Evolutionary conservation across 2,113 vertebrate genomes (phyloP).

Genomic region (Onychorhynchus coronatus): DNA sequence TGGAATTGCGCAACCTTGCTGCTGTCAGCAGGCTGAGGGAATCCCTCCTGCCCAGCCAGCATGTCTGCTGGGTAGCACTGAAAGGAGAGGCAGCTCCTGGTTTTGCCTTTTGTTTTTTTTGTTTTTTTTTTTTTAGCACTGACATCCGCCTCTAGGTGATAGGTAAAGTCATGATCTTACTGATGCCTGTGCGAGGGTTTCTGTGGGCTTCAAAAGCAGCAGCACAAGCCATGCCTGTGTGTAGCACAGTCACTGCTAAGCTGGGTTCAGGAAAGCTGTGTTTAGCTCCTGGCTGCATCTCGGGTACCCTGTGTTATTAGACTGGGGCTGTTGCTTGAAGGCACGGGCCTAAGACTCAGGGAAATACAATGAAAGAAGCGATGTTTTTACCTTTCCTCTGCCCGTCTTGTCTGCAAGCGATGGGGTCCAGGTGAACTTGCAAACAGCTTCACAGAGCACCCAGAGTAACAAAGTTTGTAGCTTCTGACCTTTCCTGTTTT

Average conservation of each 20-base stretch:
- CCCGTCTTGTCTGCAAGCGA: neutral
- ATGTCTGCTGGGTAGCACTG: neutral
- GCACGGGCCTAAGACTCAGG: neutral
- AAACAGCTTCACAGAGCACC: fast-evolving
- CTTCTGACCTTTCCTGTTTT: neutral
- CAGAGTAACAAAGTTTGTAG: neutral
- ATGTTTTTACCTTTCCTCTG: neutral
- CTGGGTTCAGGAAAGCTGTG: neutral
- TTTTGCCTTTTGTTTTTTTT: neutral
- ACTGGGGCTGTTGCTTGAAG: neutral
- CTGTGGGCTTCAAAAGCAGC: neutral
- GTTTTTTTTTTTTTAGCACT: neutral
- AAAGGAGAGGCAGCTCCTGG: neutral
- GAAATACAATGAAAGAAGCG: neutral
- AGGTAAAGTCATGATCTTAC: neutral
- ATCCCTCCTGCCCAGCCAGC: neutral
- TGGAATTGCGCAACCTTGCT: neutral
- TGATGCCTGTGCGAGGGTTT: neutral
- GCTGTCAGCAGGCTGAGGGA: neutral
- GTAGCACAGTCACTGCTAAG: neutral
- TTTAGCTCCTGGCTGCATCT: neutral
- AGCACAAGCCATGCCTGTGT: neutral
- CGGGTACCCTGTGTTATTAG: neutral
- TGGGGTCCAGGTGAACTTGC: neutral
- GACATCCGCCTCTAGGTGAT: neutral